Percentiles rank a stretch among this genome's conserved stretches.
phyloP scores from a whole-genome alignment of 2,113 vertebrate species.

The Chaetodon trifascialis region DNA sequence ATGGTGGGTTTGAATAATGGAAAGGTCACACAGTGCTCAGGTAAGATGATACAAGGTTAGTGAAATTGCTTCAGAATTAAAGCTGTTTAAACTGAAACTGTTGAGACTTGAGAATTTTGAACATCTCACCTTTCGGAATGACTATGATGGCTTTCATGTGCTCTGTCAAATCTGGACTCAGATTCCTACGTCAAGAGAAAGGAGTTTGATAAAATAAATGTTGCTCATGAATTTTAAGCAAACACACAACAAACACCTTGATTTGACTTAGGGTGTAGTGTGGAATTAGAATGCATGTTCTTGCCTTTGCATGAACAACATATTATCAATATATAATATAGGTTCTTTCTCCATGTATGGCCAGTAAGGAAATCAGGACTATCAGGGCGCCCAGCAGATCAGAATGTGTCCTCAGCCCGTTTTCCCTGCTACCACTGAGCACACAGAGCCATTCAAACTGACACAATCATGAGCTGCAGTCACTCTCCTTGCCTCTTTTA shows the following conservation, averaged over 20 bases:
- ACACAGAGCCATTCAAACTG: no score
- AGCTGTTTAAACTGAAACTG: neutral
- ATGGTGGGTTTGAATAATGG: conserved; percentile 10
- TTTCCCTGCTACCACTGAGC: no score
- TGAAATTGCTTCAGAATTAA: neutral
- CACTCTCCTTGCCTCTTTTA: no score
- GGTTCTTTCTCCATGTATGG: no score
- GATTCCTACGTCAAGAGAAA: neutral
- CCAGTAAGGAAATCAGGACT: no score
- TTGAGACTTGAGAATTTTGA: neutral
- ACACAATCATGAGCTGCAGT: no score
- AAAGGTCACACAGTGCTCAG: neutral
- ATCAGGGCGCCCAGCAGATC: no score
- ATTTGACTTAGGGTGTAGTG: no score
- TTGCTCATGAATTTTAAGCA: neutral
- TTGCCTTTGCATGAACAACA: no score
- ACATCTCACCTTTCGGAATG: neutral
- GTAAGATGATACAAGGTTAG: neutral
- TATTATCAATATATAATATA: no score
- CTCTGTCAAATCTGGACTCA: neutral
- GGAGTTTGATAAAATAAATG: neutral
- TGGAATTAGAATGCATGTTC: no score
- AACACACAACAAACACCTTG: neutral
- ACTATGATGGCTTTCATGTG: neutral
- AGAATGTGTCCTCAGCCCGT: no score